Base-by-base conservation (phyloP, 2,888 invertebrate genomes). In the Erpobdella octoculata region DNA sequence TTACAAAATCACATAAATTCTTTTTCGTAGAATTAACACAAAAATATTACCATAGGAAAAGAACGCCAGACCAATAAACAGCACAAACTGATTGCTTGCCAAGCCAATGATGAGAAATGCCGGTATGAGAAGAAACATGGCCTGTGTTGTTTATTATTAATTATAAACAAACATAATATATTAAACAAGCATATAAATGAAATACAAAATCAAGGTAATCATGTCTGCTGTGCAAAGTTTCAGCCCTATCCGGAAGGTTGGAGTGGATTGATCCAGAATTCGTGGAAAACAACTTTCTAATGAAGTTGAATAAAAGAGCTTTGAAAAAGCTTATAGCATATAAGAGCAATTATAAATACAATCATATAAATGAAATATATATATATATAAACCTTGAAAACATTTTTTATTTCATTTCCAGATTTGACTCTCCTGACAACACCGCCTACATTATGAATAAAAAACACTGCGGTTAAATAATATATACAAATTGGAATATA, bases 21-120 rank as follows among this genome's bases (percentile, higher is more conserved):
- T n/a, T n/a, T n/a, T n/a, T n/a, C 9, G 9, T 36, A 18, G 31
- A 9, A 35, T 9, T 9, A 64, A 64, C 33, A 64, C 8, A 25
- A 6, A 37, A 6, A 46, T 53, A 91, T 89, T 86, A 93, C 93
- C 93, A 79, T 93, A 86, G 12, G 95, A 90, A 83, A 92, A 97
- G 6, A 96, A 83, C 69, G 90, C 87, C 71, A 98, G 87, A 58
- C 94, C 94, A 15, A 88, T 78, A 84, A 91, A 93, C 28, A 98
- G 86, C 78, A 89, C 84, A 18, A 83, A 28, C 9, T 81, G 78
- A 36, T 80, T 80, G 53, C 79, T 75, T n/a, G 93, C 90, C 36
- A 91, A 79, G 0, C 92, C 95, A 74, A 96, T 89, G 77, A 89
- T 87, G 36, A 93, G 78, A 85, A 93, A 96, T 0, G 93, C 89